Evolutionary conservation across 2,888 invertebrate genomes (phyloP).

Genomic region (Siphonodentalium dalli): DNA sequence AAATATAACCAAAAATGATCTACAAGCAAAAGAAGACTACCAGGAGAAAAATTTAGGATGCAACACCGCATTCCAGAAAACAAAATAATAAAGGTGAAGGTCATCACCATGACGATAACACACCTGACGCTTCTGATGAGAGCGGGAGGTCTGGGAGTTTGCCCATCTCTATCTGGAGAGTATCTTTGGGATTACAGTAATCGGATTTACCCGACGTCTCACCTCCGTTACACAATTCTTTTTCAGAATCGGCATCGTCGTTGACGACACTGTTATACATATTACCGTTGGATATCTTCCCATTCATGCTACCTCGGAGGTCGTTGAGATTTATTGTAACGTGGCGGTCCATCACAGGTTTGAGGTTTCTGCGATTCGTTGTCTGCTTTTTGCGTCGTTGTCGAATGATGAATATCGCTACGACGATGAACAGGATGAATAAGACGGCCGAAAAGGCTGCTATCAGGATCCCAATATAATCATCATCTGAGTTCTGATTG

Average conservation of each 20-base stretch:
- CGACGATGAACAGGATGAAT: constrained; percentile 74
- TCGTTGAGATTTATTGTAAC: constrained; percentile 76
- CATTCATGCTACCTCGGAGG: constrained; percentile 45
- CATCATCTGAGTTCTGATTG: constrained; percentile 40
- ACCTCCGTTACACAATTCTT: constrained; percentile 39
- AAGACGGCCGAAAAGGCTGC: constrained; percentile 73
- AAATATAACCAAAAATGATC: too few species aligned
- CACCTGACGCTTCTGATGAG: constrained; percentile 41
- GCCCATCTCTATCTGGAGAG: constrained; percentile 53
- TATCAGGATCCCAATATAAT: constrained; percentile 54
- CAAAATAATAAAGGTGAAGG: not conserved
- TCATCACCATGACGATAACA: too few species aligned
- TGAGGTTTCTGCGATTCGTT: constrained; percentile 50
- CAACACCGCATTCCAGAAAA: not conserved
- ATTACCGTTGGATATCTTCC: constrained; percentile 63
- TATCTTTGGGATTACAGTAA: constrained; percentile 52
- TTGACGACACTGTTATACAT: constrained; percentile 65
- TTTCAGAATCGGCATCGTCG: constrained; percentile 62
- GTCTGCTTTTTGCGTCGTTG: constrained; percentile 53
- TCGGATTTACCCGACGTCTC: constrained; percentile 41
- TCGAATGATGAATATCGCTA: constrained; percentile 73
- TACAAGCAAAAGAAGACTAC: too few species aligned
- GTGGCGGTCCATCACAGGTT: constrained; percentile 50
- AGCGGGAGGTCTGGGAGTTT: constrained; percentile 60
- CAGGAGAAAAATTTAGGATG: too few species aligned